These are phyloP conservation scores for Enteromius radiatus DNA, from an alignment of 2,797 vertebrate species.

Conservation along the genomic window DNA sequence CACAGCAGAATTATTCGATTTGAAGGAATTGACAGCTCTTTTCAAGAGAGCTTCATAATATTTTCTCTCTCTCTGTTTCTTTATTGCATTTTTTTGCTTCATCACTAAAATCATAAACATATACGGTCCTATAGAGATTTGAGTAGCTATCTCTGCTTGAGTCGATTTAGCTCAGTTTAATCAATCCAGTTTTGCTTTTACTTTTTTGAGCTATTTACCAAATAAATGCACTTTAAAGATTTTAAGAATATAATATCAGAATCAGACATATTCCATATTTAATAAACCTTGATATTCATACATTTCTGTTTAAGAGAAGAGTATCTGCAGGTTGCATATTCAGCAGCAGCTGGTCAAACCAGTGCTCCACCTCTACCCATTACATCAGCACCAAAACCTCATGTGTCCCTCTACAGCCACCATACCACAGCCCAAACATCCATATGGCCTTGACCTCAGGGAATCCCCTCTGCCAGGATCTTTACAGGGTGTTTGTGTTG, in stretches of 20 bases:
- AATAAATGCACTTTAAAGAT: neutral
- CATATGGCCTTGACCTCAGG: slow-evolving; percentile 55
- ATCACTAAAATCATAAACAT: neutral
- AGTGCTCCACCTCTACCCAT: neutral
- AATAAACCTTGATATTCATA: neutral
- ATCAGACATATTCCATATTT: neutral
- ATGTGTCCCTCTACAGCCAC: slow-evolving; percentile 44
- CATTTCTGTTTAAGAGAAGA: neutral
- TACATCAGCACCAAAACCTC: slow-evolving; percentile 27
- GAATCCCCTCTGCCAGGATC: slow-evolving; percentile 39
- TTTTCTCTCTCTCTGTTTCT: slow-evolving; percentile 15
- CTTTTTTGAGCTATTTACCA: neutral
- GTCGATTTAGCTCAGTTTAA: neutral
- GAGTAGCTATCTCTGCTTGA: neutral
- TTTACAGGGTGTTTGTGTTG: slow-evolving; percentile 32
- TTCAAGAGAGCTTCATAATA: neutral
- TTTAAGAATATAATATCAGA: neutral
- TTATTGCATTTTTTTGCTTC: slow-evolving; percentile 14
- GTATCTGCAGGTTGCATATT: slow-evolving; percentile 7
- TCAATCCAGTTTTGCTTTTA: neutral
- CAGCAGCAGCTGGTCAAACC: slow-evolving; percentile 39
- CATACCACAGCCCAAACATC: slow-evolving; percentile 39
- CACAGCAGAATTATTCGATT: slow-evolving; percentile 44
- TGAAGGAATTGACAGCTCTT: slow-evolving; percentile 48
- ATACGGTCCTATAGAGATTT: neutral